Evolutionary conservation across 92 coral and sea anemone species (phyloP).

Genomic region (Siderastrea radians): DNA sequence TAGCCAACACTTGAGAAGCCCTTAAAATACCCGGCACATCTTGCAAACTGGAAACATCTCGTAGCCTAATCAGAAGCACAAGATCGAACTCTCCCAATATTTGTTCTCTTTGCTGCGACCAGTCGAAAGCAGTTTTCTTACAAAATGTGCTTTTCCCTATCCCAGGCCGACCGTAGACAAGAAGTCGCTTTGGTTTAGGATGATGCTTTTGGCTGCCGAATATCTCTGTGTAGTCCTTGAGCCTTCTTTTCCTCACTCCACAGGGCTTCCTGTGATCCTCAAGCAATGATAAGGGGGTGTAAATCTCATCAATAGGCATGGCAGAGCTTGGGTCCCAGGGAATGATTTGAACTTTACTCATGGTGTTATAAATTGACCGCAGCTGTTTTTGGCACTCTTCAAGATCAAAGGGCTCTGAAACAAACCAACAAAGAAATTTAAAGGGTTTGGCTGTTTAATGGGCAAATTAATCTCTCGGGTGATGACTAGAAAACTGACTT

Average conservation of each 20-base stretch:
- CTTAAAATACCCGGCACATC: neutral
- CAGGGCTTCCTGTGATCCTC: constrained; percentile 1
- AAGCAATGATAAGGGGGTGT: constrained; percentile 1
- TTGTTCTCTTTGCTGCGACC: neutral
- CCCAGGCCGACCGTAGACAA: constrained; percentile 4
- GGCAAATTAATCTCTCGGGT: too few species aligned
- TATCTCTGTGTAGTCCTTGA: constrained; percentile 13
- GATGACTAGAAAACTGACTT: too few species aligned
- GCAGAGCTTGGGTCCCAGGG: neutral
- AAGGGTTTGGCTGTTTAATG: too few species aligned
- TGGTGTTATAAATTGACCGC: neutral
- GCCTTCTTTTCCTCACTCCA: neutral
- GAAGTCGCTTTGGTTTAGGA: neutral
- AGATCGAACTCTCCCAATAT: neutral
- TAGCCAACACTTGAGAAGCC: constrained; percentile 4
- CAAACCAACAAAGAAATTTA: too few species aligned
- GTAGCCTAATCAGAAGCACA: neutral
- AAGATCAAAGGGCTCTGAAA: neutral
- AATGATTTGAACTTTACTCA: neutral
- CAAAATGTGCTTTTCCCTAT: neutral
- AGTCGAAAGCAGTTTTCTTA: neutral
- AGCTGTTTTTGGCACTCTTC: constrained; percentile 3
- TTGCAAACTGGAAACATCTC: neutral
- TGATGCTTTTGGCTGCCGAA: neutral
- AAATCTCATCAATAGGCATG: neutral